A percentile compares a stretch with the other conserved stretches of the same genome.
Conservation (phyloP, 2,888 invertebrate genomes). For the Smittia sp. region DNA sequence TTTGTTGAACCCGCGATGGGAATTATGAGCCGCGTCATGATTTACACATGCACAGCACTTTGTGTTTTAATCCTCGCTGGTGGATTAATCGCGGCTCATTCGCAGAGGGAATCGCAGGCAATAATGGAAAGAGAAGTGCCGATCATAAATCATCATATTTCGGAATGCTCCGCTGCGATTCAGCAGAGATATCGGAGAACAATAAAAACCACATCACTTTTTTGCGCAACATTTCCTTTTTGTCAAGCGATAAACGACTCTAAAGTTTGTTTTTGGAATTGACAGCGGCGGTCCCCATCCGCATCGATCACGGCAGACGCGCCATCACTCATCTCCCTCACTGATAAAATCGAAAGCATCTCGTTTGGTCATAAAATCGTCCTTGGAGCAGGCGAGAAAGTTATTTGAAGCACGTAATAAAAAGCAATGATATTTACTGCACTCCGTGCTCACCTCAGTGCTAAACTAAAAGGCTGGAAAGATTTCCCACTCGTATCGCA, state of each 20-base stretch:
- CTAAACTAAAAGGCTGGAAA: conserved; percentile 9
- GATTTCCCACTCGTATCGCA: conserved; percentile 14
- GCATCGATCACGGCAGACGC: too few species aligned
- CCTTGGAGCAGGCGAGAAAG: not conserved
- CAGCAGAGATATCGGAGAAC: conserved; percentile 5
- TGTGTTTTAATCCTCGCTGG: conserved; percentile 7
- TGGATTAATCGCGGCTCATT: conserved; percentile 14
- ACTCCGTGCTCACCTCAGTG: conserved; percentile 34
- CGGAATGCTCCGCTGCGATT: not conserved
- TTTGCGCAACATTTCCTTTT: not conserved
- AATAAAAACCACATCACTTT: conserved; percentile 26
- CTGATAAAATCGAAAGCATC: not conserved
- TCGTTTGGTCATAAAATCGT: conserved; percentile 16
- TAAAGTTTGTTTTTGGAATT: too few species aligned
- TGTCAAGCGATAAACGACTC: too few species aligned
- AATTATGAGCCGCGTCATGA: not conserved
- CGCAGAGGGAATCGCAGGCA: not conserved
- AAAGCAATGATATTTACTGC: conserved; percentile 40
- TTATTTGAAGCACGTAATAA: conserved; percentile 36
- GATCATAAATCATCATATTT: conserved; percentile 15
- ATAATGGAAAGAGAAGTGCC: not conserved
- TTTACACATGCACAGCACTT: conserved; percentile 25
- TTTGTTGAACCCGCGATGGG: conserved; percentile 28
- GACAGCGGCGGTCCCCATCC: too few species aligned
- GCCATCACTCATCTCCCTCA: too few species aligned